Base-by-base conservation (phyloP, 2,797 vertebrate genomes). In the Melanitta fusca region DNA sequence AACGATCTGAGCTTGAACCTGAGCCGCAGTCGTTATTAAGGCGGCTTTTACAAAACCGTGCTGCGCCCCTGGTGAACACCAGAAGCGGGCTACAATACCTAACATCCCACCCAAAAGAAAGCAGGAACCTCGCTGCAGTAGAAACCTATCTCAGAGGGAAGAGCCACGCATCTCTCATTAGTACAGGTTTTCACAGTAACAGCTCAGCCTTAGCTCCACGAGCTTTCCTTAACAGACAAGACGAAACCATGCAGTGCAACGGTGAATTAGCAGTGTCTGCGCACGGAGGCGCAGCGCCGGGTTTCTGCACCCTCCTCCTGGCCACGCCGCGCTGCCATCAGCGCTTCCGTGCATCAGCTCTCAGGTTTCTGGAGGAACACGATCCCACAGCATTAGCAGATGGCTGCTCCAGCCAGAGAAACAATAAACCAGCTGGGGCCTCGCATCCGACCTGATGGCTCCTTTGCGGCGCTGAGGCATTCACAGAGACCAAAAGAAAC, bases 21-120 rank as follows among this genome's bases (percentile, higher is more conserved):
- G 78, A 54, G 6, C 20, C 10, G 38, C 2, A 25, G 56, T n/a
- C 11, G 7, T 27, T 34, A 45, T 2, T 0, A 2, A 19, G 36
- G 32, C 0, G 2, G 58, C 21, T 81, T 19, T 34, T 2, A 14
- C 8, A 8, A 41, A 60, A 22, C 0, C 6, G 10, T 0, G 1
- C 6, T 20, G 11, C 13, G 4, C 17, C 54, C 15, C 0, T 0
- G 7, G 8, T 0, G 8, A 20, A 2, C 1, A 0, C 19, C 4
- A 9, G 5, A 9, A 36, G 4, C 0, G 7, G 27, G 17, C 18
- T 11, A 60, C 45, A 34, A 66, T 24, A 14, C 49, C 24, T 6
- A 0, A 15, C 2, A 3, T 8, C 43, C 53, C 83, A 60, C 13
- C 5, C 0, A 0, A 45, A 13, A 62, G 58, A 13, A 1, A 17